Conservation (phyloP, 30 jellyfish, hydroid and myxozoan species). For the Turritopsis rubra region DNA sequence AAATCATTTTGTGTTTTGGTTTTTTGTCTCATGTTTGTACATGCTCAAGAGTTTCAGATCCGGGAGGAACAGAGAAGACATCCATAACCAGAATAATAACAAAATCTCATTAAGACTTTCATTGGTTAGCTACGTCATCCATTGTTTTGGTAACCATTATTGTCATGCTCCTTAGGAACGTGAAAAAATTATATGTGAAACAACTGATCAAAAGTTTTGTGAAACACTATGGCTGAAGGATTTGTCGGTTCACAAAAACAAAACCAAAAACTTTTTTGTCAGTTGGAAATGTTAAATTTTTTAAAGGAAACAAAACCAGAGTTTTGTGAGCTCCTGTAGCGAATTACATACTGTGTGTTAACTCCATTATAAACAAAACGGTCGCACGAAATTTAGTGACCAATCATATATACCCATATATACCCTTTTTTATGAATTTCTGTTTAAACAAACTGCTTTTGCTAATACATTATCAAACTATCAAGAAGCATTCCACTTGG, state of each 20-base stretch:
- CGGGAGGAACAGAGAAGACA: neutral
- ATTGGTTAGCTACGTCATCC: neutral
- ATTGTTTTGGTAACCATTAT: neutral
- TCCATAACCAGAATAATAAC: neutral
- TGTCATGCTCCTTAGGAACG: neutral
- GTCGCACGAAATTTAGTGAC: too few relatives aligned
- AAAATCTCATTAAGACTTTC: neutral
- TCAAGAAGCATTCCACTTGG: constrained; percentile 14
- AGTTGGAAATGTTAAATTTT: too few relatives aligned
- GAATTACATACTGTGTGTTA: too few relatives aligned
- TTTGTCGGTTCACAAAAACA: too few relatives aligned
- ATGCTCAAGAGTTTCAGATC: neutral
- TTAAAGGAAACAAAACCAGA: too few relatives aligned
- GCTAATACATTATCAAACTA: constrained; percentile 28
- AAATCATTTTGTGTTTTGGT: neutral
- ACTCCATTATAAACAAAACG: too few relatives aligned
- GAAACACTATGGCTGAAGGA: too few relatives aligned
- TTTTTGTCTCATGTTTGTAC: neutral
- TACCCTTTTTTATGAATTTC: too few relatives aligned
- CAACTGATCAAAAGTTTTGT: neutral
- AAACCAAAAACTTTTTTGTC: too few relatives aligned
- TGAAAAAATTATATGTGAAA: neutral
- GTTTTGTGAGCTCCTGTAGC: too few relatives aligned
- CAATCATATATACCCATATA: too few relatives aligned
- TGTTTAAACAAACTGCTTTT: too few relatives aligned